phyloP scores from a whole-genome alignment of 2,113 vertebrate species.

The Dolichotis patagonum region DNA sequence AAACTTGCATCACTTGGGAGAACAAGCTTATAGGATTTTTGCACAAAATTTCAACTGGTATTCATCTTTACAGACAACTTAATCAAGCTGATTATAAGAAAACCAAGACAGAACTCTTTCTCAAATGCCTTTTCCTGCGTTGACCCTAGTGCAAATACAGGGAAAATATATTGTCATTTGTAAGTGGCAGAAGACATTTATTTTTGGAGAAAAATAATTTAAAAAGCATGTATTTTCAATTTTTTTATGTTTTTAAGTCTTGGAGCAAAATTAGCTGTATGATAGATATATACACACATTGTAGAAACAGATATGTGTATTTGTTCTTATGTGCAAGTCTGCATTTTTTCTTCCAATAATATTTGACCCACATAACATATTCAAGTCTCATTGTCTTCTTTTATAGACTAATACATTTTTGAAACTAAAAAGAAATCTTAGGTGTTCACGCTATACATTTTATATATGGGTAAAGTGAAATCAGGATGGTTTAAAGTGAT shows the following conservation, averaged over 20 bases:
- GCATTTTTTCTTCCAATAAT: background rate
- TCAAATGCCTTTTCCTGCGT: conserved; percentile 35
- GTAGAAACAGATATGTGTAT: background rate
- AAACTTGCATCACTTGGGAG: conserved; percentile 15
- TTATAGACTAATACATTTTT: background rate
- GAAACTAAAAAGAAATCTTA: conserved; percentile 6
- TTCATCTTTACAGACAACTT: conserved; percentile 54
- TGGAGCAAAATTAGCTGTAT: background rate
- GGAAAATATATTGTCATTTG: conserved; percentile 27
- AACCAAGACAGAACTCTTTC: background rate
- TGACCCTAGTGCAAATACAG: background rate
- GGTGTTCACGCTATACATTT: background rate
- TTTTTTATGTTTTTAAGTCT: background rate
- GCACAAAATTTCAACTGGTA: conserved; percentile 39
- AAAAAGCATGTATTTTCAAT: conserved; percentile 22
- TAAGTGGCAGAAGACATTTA: background rate
- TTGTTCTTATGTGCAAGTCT: background rate
- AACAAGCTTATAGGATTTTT: conserved; percentile 39
- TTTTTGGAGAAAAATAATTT: background rate
- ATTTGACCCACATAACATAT: background rate
- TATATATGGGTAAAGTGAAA: conserved; percentile 9
- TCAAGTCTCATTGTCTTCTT: background rate
- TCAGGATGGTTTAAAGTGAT: background rate
- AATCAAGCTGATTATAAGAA: conserved; percentile 19
- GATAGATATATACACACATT: background rate